phyloP scores from a whole-genome alignment of 92 coral and sea anemone genomes.

The Nematostella vectensis region DNA sequence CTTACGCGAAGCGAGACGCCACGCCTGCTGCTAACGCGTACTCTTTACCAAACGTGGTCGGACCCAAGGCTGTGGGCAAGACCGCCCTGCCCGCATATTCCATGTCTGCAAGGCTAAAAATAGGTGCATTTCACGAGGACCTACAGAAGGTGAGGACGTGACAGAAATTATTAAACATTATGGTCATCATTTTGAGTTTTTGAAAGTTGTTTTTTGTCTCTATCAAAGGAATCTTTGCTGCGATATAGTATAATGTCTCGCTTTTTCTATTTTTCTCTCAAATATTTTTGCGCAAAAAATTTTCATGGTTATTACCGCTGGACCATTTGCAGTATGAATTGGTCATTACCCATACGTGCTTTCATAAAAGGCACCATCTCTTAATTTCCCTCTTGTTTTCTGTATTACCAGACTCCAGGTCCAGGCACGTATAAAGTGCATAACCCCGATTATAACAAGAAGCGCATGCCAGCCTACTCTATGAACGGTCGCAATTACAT shows the following conservation, averaged over 20 bases:
- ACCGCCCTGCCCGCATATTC: constrained; percentile 69
- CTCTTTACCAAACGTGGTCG: constrained; percentile 56
- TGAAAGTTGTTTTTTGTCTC: no score
- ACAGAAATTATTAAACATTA: background rate
- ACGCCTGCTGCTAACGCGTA: constrained; percentile 88
- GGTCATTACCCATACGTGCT: no score
- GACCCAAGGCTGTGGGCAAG: constrained; percentile 88
- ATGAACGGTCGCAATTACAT: constrained; percentile 69
- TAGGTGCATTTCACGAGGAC: constrained; percentile 97
- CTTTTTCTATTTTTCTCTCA: background rate
- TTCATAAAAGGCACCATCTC: no score
- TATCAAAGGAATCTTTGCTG: no score
- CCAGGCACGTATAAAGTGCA: constrained; percentile 93
- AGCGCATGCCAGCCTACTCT: constrained; percentile 62
- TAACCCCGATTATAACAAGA: constrained; percentile 62
- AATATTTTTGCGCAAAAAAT: no score
- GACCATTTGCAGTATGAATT: no score
- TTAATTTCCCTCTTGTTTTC: no score
- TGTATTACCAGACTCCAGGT: constrained; percentile 90
- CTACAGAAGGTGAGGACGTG: constrained; percentile 63
- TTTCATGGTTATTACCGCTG: no score
- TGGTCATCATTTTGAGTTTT: background rate
- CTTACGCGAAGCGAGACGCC: constrained; percentile 48
- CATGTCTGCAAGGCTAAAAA: constrained; percentile 84
- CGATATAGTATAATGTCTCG: background rate